Conservation (phyloP, 2,888 invertebrate genomes). For the Harpagoxenus sublaevis region DNA sequence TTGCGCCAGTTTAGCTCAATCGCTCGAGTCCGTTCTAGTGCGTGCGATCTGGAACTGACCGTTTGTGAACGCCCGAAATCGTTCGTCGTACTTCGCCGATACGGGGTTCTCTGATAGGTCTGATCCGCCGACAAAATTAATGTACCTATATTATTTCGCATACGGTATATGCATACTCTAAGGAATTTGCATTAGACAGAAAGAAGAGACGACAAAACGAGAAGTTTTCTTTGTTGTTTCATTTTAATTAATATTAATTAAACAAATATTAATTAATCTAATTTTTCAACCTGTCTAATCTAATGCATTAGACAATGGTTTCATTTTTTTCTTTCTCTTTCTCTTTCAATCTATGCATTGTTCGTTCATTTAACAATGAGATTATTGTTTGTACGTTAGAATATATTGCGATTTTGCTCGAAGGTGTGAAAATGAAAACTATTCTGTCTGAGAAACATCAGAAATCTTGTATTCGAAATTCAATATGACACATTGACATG, state of each 20-base stretch:
- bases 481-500: background rate
- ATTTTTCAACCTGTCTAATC: background rate
- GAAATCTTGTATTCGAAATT: background rate
- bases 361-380: background rate
- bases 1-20: conserved; percentile 82
- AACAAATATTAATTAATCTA: background rate
- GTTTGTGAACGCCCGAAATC: conserved; percentile 41
- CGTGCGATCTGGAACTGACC: conserved; percentile 63
- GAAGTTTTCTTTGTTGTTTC: background rate
- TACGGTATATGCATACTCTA: background rate
- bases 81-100: conserved; percentile 13
- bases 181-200: background rate
- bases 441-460: background rate
- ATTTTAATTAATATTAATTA: background rate
- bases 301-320: background rate
- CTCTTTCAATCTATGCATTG: background rate
- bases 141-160: conserved; percentile 2
- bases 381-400: background rate
- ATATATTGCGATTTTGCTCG: background rate
- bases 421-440: background rate
- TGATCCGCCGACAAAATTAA: conserved; percentile 9
- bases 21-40: conserved; percentile 59
- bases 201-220: background rate
- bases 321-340: background rate
- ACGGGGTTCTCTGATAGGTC: background rate